phyloP scores from a whole-genome alignment of 37 sponge, comb jelly and placozoan genomes.

The Agelas oroides region DNA sequence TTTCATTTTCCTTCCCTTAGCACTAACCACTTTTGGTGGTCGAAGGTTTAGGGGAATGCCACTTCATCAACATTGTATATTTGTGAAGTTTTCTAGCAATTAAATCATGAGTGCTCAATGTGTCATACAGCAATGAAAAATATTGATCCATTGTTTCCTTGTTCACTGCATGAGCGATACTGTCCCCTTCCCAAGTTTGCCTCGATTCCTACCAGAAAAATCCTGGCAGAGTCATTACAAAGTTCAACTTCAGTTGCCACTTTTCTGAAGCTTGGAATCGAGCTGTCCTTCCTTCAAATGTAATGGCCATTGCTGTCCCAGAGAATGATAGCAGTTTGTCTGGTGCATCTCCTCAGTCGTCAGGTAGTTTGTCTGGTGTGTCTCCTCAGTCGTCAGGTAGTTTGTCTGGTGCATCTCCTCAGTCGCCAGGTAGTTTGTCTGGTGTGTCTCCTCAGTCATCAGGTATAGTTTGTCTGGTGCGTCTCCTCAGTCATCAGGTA shows the following conservation, averaged over 20 bases:
- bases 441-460: no score
- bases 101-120: constrained; percentile 36
- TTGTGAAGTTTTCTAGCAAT: constrained; percentile 15
- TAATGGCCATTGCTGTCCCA: constrained; percentile 29
- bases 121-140: constrained; percentile 38
- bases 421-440: no score
- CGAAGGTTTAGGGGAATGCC: constrained; percentile 61
- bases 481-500: no score
- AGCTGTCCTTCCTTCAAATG: constrained; percentile 41
- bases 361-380: no score
- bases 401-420: no score
- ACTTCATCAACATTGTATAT: constrained; percentile 64
- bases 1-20: constrained; percentile 24
- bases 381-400: no score
- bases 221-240: constrained; percentile 32
- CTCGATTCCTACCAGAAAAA: constrained; percentile 26
- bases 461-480: no score
- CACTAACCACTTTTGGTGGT: constrained; percentile 42
- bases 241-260: constrained; percentile 45
- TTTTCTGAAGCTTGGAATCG: constrained; percentile 59
- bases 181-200: constrained; percentile 34
- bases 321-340: not conserved
- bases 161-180: constrained; percentile 39
- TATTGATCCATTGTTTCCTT: constrained; percentile 31
- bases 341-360: no score